phyloP scores from a whole-genome alignment of 2,888 invertebrate species.

The Synanthedon formicaeformis region DNA sequence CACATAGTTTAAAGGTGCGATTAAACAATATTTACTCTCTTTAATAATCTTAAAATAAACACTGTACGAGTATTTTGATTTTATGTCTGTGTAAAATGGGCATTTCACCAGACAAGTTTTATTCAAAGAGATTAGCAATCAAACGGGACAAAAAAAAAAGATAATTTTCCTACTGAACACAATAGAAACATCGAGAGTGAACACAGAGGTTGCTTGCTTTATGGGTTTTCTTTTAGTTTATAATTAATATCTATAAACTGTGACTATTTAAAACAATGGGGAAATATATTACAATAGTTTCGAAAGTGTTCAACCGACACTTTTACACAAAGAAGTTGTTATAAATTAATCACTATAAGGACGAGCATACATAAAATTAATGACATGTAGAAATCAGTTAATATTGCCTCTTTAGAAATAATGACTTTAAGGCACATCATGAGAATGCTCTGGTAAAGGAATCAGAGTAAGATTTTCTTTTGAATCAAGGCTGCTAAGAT shows the following conservation, averaged over 20 bases:
- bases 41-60: background rate
- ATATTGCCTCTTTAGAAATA: no score
- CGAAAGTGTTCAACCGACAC: background rate
- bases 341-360: no score
- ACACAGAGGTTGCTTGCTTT: slow-evolving; percentile 11
- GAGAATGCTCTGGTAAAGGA: no score
- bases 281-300: background rate
- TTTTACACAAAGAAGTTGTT: no score
- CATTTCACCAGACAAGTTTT: slow-evolving; percentile 19
- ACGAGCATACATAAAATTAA: no score
- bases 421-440: no score
- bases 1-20: no score
- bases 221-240: slow-evolving; percentile 14
- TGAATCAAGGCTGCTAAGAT: no score
- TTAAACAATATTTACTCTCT: no score
- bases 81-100: slow-evolving; percentile 7
- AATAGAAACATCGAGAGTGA: slow-evolving; percentile 27
- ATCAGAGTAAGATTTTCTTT: no score
- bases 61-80: background rate
- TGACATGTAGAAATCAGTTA: no score
- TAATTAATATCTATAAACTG: background rate
- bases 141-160: slow-evolving; percentile 14
- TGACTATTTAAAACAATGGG: background rate
- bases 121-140: slow-evolving; percentile 17
- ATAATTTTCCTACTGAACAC: slow-evolving; percentile 21